These are phyloP conservation scores for Rhopilema esculentum DNA, from an alignment of 30 jellyfish, hydroid and myxozoan genomes.

Conservation along the genomic window DNA sequence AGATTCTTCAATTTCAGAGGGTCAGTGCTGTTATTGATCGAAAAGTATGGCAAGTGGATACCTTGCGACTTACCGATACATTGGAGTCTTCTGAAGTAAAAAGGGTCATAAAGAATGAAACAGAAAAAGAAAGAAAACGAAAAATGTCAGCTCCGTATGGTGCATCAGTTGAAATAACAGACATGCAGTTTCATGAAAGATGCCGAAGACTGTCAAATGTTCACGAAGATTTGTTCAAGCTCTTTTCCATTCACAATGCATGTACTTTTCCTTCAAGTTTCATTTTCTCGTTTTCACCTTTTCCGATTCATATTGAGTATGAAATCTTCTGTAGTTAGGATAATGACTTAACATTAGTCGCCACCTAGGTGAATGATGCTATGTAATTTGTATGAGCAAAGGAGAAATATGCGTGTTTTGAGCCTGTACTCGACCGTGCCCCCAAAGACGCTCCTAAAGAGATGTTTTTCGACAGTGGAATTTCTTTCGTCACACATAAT, in stretches of 20 bases:
- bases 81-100: slow-evolving; percentile 29
- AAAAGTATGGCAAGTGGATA: slow-evolving; percentile 44
- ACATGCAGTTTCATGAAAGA: slow-evolving; percentile 26
- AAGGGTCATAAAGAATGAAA: neutral
- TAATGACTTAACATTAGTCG: no score
- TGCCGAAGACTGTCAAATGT: slow-evolving; percentile 41
- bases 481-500: no score
- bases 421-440: no score
- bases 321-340: no score
- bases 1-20: slow-evolving; percentile 18
- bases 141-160: slow-evolving; percentile 64
- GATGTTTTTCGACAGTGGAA: no score
- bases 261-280: neutral
- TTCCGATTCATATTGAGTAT: no score
- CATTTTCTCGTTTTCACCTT: no score
- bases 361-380: no score
- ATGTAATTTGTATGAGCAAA: no score
- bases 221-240: slow-evolving; percentile 56
- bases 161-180: slow-evolving; percentile 46
- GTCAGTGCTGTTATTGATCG: slow-evolving; percentile 48
- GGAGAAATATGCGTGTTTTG: no score
- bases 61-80: neutral
- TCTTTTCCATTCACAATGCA: slow-evolving; percentile 48
- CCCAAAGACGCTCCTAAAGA: no score
- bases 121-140: slow-evolving; percentile 43